Base-by-base conservation (phyloP, 92 coral and sea anemone genomes). In the Pocillopora meandrina region DNA sequence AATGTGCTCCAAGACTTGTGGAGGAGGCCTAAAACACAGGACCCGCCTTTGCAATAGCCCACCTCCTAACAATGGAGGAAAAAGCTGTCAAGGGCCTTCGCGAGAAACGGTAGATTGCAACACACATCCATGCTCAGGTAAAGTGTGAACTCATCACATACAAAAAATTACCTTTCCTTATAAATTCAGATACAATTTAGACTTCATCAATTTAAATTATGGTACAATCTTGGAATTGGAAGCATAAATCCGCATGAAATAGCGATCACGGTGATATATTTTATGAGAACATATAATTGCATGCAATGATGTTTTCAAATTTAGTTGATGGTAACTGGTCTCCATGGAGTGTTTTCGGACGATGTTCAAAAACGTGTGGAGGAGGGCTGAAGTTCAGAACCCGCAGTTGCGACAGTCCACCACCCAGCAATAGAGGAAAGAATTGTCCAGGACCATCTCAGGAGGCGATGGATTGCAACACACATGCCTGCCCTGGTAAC, bases 261-360 rank as follows among this genome's bases (percentile, higher is more conserved):
- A 26, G 31, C 31, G 31, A 26, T 26, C 31, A 26, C 31, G 31
- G 31, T 26, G 31, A 26, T 26, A 26, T 26, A 26, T 26, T 26
- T 26, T 26, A 26, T 26, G 1, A 26, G 31, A 26, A 26, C 31
- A 26, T 26, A 26, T 73, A 42, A 21, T 13, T 49, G 52, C n/a
- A 1, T 9, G 1, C 33, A 52, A 10, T 5, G 20, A 19, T 56
- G n/a, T 7, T 73, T 56, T 7, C 21, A 23, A 26, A 61, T 55
- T 3, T 56, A 66, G 84, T 80, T n/a, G 75, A 80, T 42, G 84
- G 84, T 12, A 68, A 67, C 7, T 88, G 91, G 91, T 87, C 83
- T 3, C 79, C 47, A 31, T 88, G 91, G 91, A 71, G 91, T 16
- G 63, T 3, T n/a, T 88, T 86, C 74, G 59, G 82, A 52, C 56